Base-by-base conservation (phyloP, 2,888 invertebrate species). In the Himalopsyche tibetana region DNA sequence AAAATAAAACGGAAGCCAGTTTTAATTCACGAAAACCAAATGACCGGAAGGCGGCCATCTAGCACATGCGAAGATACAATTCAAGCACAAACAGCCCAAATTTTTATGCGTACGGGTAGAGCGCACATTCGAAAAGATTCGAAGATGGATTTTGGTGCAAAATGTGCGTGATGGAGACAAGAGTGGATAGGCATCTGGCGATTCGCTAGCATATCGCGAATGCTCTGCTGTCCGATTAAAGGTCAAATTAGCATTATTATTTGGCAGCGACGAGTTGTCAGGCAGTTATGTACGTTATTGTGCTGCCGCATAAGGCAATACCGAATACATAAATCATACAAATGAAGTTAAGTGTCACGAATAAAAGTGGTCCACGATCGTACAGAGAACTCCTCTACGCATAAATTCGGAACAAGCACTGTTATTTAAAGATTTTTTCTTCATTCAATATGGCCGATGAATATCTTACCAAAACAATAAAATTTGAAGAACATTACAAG, bases 261-360 rank as follows among this genome's bases (percentile, higher is more conserved):
- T 63, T 63, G 28, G 63, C 63, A 63, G 28, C 63, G 63, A 11
- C 63, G n/a, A 63, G 19, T 19, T 63, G 63, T 63, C 15, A 19
- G 9, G 28, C 28, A 63, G 8, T 63, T 28, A 19, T 56, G 63
- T 11, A 63, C 28, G 11, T 8, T 19, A 15, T 9, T 63, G 19
- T 63, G 8, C n/a, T 11, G 8, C 8, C 9, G 63, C 9, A 63
- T 19, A 63, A n/a, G 63, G n/a, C 63, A 19, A 28, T 2, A 63
- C 63, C 3, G n/a, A 63, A n/a, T 19, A 63, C 63, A 63, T 63
- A 28, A 19, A 63, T 63, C 63, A 63, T 63, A 19, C 63, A 19
- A 63, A 63, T 63, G 19, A 19, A 63, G 63, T 63, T 19, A 63
- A 63, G 63, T 63, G 63, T 63, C 63, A 63, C 63, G 28, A 63